Evolutionary conservation across 2,888 invertebrate species (phyloP).

Genomic region (Cyclophora albipunctata): DNA sequence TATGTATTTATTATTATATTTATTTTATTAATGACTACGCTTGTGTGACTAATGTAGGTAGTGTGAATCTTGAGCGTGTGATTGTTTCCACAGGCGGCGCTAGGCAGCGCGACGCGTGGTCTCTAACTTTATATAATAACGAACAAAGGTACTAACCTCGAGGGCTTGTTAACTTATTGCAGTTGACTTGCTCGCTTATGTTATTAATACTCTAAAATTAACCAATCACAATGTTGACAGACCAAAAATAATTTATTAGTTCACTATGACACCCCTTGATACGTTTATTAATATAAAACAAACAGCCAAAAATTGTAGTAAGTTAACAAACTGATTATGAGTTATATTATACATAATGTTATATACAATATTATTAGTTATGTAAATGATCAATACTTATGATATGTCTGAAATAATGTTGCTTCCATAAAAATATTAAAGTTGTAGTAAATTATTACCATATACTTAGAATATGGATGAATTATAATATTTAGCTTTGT

Average conservation of each 20-base stretch:
- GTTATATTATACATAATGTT: slow-evolving; percentile 67
- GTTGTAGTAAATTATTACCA: slow-evolving; percentile 43
- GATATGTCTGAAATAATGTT: slow-evolving; percentile 61
- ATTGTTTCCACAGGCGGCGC: slow-evolving; percentile 72
- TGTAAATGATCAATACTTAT: slow-evolving; percentile 59
- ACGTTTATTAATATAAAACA: no score
- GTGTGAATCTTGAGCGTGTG: slow-evolving; percentile 42
- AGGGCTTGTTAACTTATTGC: slow-evolving; percentile 67
- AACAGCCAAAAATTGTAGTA: slow-evolving; percentile 41
- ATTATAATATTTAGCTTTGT: slow-evolving; percentile 29
- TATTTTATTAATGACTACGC: slow-evolving; percentile 10
- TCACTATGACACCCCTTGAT: no score
- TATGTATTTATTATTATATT: slow-evolving; percentile 11
- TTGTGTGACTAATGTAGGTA: slow-evolving; percentile 20
- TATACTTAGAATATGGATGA: slow-evolving; percentile 37
- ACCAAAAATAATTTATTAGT: no score
- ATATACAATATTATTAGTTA: slow-evolving; percentile 63
- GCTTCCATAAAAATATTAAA: slow-evolving; percentile 63
- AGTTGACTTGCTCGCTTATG: slow-evolving; percentile 23
- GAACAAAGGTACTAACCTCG: slow-evolving; percentile 66
- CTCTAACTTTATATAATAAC: slow-evolving; percentile 59
- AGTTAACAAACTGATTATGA: slow-evolving; percentile 63
- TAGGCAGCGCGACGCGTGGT: slow-evolving; percentile 49
- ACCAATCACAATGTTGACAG: no score
- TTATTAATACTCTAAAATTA: background rate